These are phyloP conservation scores for Rhopalosiphum maidis DNA, from an alignment of 1,140 invertebrate species.

Conservation along the genomic window DNA sequence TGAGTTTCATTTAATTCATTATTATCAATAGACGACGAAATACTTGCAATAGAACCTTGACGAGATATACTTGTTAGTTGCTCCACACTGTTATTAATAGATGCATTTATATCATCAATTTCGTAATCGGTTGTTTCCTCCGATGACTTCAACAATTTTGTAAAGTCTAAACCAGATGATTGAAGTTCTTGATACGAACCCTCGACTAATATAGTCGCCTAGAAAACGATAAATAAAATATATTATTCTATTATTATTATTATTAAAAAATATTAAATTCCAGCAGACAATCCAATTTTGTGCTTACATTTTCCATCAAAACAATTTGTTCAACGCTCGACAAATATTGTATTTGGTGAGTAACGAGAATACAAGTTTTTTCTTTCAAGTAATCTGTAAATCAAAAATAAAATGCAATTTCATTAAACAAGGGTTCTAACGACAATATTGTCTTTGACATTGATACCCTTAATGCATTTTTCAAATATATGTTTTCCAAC, in stretches of 20 bases:
- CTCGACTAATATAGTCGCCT: conserved; percentile 68
- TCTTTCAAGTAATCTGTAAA: conserved; percentile 64
- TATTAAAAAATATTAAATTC: not conserved
- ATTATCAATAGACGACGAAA: conserved; percentile 59
- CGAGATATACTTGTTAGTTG: conserved; percentile 24
- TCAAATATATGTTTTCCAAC: conserved; percentile 82
- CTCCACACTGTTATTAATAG: conserved; percentile 59
- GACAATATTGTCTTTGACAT: not conserved
- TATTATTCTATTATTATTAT: too few relatives aligned
- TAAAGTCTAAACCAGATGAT: conserved; percentile 67
- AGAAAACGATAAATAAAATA: conserved; percentile 41
- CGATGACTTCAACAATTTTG: conserved; percentile 64
- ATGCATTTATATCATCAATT: conserved; percentile 76
- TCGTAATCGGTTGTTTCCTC: conserved; percentile 61
- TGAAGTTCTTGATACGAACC: conserved; percentile 69
- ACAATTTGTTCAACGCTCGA: conserved; percentile 77
- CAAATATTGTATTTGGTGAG: conserved; percentile 84
- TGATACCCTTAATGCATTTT: conserved; percentile 69
- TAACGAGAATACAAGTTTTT: conserved; percentile 79
- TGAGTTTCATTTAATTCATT: conserved; percentile 59
- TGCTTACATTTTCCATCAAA: conserved; percentile 74
- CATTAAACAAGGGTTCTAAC: not conserved
- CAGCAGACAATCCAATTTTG: too few relatives aligned
- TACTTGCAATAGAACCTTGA: conserved; percentile 60
- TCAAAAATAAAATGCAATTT: not conserved